Percentiles rank a stretch among this genome's conserved stretches.
Conservation (phyloP, 2,888 invertebrate genomes). For the Phaedon cochleariae region DNA sequence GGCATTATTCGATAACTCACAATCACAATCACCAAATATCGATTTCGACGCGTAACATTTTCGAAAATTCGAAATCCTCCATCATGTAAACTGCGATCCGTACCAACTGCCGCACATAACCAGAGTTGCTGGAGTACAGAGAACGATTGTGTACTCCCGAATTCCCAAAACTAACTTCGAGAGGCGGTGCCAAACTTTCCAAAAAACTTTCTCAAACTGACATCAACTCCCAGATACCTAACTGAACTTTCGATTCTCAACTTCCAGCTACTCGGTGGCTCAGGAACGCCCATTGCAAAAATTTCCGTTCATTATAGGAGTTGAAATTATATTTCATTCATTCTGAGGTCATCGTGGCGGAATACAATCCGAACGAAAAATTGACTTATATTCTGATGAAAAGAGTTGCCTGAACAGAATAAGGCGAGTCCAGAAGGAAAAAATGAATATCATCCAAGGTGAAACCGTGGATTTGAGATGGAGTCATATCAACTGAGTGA, state of each 20-base stretch:
- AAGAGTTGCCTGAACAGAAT: too few relatives aligned
- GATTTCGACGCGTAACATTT: neutral
- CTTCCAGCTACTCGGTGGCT: constrained; percentile 21
- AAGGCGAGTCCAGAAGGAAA: too few relatives aligned
- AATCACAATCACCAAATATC: neutral
- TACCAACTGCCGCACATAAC: constrained; percentile 16
- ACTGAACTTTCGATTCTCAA: constrained; percentile 41
- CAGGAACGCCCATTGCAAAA: neutral
- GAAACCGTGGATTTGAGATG: too few relatives aligned
- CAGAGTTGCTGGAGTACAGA: constrained; percentile 36
- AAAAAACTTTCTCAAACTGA: constrained; percentile 61
- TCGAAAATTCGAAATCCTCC: neutral
- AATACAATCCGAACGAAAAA: too few relatives aligned
- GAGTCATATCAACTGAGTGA: too few relatives aligned
- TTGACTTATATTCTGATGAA: too few relatives aligned
- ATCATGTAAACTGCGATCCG: neutral
- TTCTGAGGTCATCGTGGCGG: neutral
- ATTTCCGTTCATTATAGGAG: neutral
- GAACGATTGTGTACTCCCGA: constrained; percentile 51
- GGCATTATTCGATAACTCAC: neutral
- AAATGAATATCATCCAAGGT: too few relatives aligned
- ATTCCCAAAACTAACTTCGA: constrained; percentile 52
- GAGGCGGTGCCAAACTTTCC: constrained; percentile 54
- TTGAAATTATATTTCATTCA: neutral
- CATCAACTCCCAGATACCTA: constrained; percentile 56